These are phyloP conservation scores for Drosophila birchii DNA, from an alignment of 2,888 invertebrate species.

Conservation along the genomic window DNA sequence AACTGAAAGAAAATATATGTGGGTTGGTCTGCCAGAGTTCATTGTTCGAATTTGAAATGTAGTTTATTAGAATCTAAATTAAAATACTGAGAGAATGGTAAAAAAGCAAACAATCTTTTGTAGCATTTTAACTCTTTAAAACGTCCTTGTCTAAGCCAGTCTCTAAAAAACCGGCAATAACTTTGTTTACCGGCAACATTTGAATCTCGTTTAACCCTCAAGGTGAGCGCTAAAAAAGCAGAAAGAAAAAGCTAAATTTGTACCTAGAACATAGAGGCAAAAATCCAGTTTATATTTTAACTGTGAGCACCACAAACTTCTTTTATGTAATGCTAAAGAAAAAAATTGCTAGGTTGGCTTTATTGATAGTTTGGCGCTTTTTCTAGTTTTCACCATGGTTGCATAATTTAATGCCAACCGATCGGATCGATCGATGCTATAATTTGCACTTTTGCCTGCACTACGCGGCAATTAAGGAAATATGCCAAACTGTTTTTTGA, in stretches of 20 bases:
- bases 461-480: slow-evolving; percentile 69
- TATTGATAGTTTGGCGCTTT: slow-evolving; percentile 19
- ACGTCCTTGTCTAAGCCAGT: slow-evolving; percentile 10
- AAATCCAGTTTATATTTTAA: slow-evolving; percentile 1
- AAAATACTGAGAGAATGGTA: background rate
- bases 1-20: slow-evolving; percentile 11
- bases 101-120: background rate
- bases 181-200: slow-evolving; percentile 21
- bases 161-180: slow-evolving; percentile 20
- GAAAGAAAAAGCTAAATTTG: background rate
- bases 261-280: slow-evolving; percentile 2
- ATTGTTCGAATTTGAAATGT: slow-evolving; percentile 19
- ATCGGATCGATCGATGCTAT: slow-evolving; percentile 34
- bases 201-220: slow-evolving; percentile 12
- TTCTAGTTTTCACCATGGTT: slow-evolving; percentile 48
- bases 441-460: slow-evolving; percentile 60
- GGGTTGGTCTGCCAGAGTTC: slow-evolving; percentile 3
- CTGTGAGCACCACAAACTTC: background rate
- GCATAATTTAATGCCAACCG: slow-evolving; percentile 56
- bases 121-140: background rate
- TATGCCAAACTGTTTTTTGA: slow-evolving; percentile 25
- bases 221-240: slow-evolving; percentile 3
- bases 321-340: slow-evolving; percentile 8
- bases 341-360: slow-evolving; percentile 8
- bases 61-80: background rate